Evolutionary conservation across 2,888 invertebrate genomes (phyloP).

Genomic region (Tenthredo mesomela): DNA sequence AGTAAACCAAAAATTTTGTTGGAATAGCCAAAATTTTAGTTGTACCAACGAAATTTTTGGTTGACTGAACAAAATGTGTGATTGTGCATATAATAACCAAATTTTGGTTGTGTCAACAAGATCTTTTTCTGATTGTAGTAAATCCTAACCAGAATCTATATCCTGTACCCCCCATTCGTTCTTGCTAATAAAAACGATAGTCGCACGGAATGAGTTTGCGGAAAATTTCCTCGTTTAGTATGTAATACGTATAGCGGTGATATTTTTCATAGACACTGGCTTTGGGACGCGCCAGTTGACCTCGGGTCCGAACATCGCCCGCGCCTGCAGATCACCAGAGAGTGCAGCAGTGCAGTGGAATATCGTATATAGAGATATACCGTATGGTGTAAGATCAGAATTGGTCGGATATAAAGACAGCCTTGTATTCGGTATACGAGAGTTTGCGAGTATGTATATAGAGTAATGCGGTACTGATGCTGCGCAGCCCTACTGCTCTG

Average conservation of each 20-base stretch:
- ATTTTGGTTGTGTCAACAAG: no score
- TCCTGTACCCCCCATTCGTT: neutral
- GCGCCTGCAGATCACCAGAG: constrained; percentile 47
- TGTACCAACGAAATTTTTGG: no score
- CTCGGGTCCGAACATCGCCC: constrained; percentile 55
- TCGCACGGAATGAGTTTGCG: neutral
- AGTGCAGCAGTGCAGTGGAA: constrained; percentile 34
- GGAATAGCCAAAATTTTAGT: no score
- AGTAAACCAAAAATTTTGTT: no score
- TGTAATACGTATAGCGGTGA: neutral
- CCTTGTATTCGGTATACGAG: neutral
- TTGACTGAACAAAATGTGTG: no score
- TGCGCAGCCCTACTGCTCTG: neutral
- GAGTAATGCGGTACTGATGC: neutral
- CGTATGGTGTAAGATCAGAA: neutral
- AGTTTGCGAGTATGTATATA: neutral
- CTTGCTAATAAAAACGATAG: neutral
- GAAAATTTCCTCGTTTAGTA: neutral
- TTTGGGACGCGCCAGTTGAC: constrained; percentile 57
- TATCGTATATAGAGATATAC: constrained; percentile 17
- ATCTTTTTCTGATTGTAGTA: no score
- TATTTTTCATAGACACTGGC: constrained; percentile 56
- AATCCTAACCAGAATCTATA: neutral
- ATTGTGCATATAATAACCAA: no score
- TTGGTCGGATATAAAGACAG: constrained; percentile 13